Evolutionary conservation across 2,888 invertebrate species (phyloP).

Genomic region (Atrina japonica): DNA sequence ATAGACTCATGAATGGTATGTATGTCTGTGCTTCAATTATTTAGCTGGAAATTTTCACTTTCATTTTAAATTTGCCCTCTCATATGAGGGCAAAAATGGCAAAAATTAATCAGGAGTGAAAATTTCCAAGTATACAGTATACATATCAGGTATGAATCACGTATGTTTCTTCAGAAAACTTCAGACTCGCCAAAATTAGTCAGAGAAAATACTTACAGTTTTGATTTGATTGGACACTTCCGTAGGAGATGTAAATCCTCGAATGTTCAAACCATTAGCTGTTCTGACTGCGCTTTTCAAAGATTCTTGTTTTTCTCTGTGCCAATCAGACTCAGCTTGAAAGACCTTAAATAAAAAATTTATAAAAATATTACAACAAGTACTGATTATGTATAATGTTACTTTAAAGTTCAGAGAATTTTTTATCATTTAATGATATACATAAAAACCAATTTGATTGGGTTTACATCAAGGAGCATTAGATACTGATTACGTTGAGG

Average conservation of each 20-base stretch:
- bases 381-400: background rate
- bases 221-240: constrained; percentile 64
- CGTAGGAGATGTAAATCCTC: constrained; percentile 48
- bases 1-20: too few relatives aligned
- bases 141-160: too few relatives aligned
- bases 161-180: background rate
- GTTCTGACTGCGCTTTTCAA: constrained; percentile 38
- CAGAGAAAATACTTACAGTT: constrained; percentile 47
- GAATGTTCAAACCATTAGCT: constrained; percentile 40
- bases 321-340: constrained; percentile 62
- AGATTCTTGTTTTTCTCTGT: constrained; percentile 50
- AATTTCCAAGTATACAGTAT: too few relatives aligned
- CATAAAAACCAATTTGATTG: background rate
- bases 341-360: constrained; percentile 39
- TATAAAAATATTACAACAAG: constrained; percentile 26
- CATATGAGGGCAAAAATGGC: too few relatives aligned
- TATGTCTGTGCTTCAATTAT: too few relatives aligned
- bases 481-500: too few relatives aligned
- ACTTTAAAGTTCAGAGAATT: background rate
- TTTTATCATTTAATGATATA: background rate
- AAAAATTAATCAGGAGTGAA: too few relatives aligned
- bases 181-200: constrained; percentile 1
- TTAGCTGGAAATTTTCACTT: too few relatives aligned
- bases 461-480: too few relatives aligned
- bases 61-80: too few relatives aligned